Percentiles rank a stretch among this genome's conserved stretches.
Conservation (phyloP, 2,797 vertebrate genomes). For the Hippopotamyrus pictus region DNA sequence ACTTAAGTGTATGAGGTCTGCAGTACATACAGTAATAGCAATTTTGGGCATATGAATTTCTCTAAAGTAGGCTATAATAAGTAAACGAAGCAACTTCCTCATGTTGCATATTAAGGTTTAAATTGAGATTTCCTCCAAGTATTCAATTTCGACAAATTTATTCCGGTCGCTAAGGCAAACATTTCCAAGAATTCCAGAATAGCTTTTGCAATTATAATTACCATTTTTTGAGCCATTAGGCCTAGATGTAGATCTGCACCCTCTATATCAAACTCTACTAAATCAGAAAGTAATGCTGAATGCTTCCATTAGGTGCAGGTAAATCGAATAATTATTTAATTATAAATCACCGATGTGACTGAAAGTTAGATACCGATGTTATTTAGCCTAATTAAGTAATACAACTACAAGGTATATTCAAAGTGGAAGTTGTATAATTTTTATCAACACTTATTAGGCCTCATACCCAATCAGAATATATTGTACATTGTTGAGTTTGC, state of each 20-base stretch:
- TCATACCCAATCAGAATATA: not conserved
- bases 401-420: not conserved
- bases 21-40: not conserved
- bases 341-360: not conserved
- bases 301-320: not conserved
- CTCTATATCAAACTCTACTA: not conserved
- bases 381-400: not conserved
- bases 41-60: not conserved
- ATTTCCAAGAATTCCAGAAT: not conserved
- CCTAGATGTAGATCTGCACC: not conserved
- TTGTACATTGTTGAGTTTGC: not conserved
- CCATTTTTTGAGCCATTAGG: not conserved
- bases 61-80: not conserved
- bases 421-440: not conserved
- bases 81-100: not conserved
- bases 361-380: not conserved
- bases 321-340: not conserved
- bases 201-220: not conserved
- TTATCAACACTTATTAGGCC: not conserved
- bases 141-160: not conserved
- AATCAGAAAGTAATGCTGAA: not conserved
- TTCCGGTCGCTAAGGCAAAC: not conserved
- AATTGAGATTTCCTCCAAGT: not conserved
- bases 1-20: not conserved
- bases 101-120: not conserved